phyloP scores from a whole-genome alignment of 1,140 invertebrate genomes.

The Pogonognathellus flavescens region DNA sequence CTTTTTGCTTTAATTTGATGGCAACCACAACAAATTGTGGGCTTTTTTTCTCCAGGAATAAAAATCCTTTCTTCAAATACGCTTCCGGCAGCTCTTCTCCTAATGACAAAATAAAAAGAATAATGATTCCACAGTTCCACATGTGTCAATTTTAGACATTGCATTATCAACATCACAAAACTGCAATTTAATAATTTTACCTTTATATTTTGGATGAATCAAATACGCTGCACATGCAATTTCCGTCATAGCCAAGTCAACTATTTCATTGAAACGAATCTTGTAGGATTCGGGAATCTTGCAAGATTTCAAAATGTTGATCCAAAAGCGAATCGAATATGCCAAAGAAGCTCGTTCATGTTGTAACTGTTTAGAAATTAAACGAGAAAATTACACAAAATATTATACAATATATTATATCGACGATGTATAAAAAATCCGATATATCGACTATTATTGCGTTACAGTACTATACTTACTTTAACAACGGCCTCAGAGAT shows the following conservation, averaged over 20 bases:
- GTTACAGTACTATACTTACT: too few relatives aligned
- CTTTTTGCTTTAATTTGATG: neutral
- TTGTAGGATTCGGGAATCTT: neutral
- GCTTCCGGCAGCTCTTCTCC: neutral
- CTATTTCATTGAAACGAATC: neutral
- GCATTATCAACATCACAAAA: neutral
- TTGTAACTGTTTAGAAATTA: neutral
- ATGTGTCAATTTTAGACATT: neutral
- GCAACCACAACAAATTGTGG: neutral
- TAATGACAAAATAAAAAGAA: neutral
- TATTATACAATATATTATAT: too few relatives aligned
- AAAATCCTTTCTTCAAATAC: neutral
- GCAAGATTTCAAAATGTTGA: neutral
- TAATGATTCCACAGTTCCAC: neutral
- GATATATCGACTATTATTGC: too few relatives aligned
- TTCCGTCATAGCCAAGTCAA: neutral
- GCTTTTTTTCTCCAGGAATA: neutral
- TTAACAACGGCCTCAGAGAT: too few relatives aligned
- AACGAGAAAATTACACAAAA: too few relatives aligned
- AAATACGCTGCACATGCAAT: neutral
- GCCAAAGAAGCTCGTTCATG: neutral
- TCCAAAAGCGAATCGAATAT: slow-evolving; percentile 14
- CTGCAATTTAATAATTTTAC: neutral
- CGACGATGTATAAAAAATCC: too few relatives aligned
- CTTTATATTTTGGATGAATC: slow-evolving; percentile 26